A percentile compares a stretch with the other conserved stretches of the same genome.
Evolutionary conservation across 2,888 invertebrate genomes (phyloP).

Genomic region (Sisyra nigra): DNA sequence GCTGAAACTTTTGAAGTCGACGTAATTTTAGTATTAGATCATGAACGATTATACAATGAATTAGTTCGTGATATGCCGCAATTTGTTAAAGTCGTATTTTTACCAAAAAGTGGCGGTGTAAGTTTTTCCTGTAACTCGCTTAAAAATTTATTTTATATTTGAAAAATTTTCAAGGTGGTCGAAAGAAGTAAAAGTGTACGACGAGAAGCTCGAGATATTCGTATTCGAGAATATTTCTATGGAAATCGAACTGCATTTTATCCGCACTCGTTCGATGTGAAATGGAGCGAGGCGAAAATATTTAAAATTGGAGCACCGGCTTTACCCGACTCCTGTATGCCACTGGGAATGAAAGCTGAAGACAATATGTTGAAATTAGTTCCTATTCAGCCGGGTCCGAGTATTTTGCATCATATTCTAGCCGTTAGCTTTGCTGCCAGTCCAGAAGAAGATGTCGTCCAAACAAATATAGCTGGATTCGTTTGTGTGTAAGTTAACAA

Average conservation of each 20-base stretch:
- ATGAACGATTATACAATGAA: slow-evolving; percentile 90
- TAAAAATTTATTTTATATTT: slow-evolving; percentile 6
- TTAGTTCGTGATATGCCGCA: slow-evolving; percentile 83
- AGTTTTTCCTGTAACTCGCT: slow-evolving; percentile 20
- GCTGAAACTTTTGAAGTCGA: slow-evolving; percentile 93
- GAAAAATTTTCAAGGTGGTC: slow-evolving; percentile 58
- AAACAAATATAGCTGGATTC: slow-evolving; percentile 79
- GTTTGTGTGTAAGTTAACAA: slow-evolving; percentile 84
- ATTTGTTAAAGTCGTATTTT: slow-evolving; percentile 80
- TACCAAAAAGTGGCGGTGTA: slow-evolving; percentile 95
- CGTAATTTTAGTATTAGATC: slow-evolving; percentile 87
- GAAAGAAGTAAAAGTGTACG: slow-evolving; percentile 61
- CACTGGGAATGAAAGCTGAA: slow-evolving; percentile 85
- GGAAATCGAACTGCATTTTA: slow-evolving; percentile 67
- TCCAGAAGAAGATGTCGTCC: slow-evolving; percentile 70
- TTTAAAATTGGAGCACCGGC: slow-evolving; percentile 90
- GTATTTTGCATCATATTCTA: slow-evolving; percentile 73
- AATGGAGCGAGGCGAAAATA: slow-evolving; percentile 76
- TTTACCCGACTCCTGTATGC: slow-evolving; percentile 90
- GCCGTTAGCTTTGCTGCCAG: slow-evolving; percentile 76
- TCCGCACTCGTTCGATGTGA: slow-evolving; percentile 89
- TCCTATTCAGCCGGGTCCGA: slow-evolving; percentile 54
- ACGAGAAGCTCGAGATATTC: slow-evolving; percentile 57
- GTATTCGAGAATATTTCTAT: slow-evolving; percentile 91
- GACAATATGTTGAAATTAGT: slow-evolving; percentile 86